Evolutionary conservation across 2,113 vertebrate species (phyloP).

Genomic region (Solea solea): DNA sequence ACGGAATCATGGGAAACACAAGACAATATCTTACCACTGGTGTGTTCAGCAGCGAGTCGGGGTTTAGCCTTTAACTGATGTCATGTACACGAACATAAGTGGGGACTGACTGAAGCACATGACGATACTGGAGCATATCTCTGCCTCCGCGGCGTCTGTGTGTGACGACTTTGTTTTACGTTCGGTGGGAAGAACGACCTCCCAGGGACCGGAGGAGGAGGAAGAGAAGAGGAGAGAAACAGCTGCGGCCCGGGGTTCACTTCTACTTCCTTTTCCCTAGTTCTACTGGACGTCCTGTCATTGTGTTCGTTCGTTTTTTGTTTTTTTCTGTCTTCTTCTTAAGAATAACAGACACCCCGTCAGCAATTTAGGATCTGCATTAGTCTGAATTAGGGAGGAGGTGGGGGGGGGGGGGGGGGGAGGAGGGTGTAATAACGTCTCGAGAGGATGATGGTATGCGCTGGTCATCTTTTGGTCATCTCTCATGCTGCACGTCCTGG

Average conservation of each 20-base stretch:
- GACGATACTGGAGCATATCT: constrained; percentile 19
- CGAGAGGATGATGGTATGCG: constrained; percentile 56
- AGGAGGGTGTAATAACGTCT: constrained; percentile 39
- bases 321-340: not conserved
- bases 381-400: constrained; percentile 9
- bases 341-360: constrained; percentile 3
- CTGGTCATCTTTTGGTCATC: constrained; percentile 60
- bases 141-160: constrained; percentile 37
- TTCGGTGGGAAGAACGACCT: constrained; percentile 63
- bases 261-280: constrained; percentile 41
- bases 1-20: constrained; percentile 41
- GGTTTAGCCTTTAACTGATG: constrained; percentile 35
- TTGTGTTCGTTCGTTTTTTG: constrained; percentile 50
- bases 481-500: constrained; percentile 27
- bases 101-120: constrained; percentile 26
- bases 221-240: constrained; percentile 43
- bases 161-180: constrained; percentile 33
- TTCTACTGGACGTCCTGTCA: constrained; percentile 62
- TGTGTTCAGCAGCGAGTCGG: constrained; percentile 5
- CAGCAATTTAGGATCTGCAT: constrained; percentile 22
- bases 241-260: constrained; percentile 37
- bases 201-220: constrained; percentile 32
- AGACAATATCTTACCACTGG: constrained; percentile 11
- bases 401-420: not conserved
- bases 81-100: constrained; percentile 9